These are phyloP conservation scores for Deilephila porcellus DNA, from an alignment of 2,888 invertebrate genomes.

Conservation along the genomic window DNA sequence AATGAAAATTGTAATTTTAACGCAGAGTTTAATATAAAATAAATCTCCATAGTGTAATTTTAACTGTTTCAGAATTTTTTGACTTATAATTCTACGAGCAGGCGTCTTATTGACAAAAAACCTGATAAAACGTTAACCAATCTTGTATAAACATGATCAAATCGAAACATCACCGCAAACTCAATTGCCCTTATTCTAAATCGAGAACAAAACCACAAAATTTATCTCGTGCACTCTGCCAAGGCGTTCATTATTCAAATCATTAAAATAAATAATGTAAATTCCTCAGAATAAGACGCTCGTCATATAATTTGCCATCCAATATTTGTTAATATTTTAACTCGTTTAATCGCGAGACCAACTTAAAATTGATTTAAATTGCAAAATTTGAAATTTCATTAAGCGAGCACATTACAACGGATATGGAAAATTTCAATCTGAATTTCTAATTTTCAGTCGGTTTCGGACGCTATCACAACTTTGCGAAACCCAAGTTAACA, in stretches of 20 bases:
- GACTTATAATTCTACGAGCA: no score
- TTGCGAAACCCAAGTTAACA: slow-evolving; percentile 58
- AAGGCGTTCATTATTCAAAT: not conserved
- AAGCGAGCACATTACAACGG: slow-evolving; percentile 56
- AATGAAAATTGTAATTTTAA: no score
- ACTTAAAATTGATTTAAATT: slow-evolving; percentile 43
- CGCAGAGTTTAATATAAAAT: no score
- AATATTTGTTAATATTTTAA: slow-evolving; percentile 18
- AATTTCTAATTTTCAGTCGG: slow-evolving; percentile 73
- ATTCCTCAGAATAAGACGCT: not conserved
- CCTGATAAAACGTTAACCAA: no score
- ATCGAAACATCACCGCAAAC: no score
- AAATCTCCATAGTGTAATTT: no score
- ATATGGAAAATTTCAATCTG: slow-evolving; percentile 74
- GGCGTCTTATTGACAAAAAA: no score
- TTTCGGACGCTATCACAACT: slow-evolving; percentile 56
- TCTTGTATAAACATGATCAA: no score
- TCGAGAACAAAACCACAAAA: no score
- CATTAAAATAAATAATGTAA: not conserved
- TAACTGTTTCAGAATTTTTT: no score
- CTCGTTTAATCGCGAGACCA: slow-evolving; percentile 30
- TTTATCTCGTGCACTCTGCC: no score
- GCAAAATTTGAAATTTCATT: slow-evolving; percentile 60
- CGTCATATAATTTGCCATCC: not conserved
- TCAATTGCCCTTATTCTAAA: no score